Percentiles rank a stretch among this genome's conserved stretches.
These are phyloP conservation scores for Sminthurides bifidus DNA, from an alignment of 1,140 invertebrate genomes.

Conservation along the genomic window DNA sequence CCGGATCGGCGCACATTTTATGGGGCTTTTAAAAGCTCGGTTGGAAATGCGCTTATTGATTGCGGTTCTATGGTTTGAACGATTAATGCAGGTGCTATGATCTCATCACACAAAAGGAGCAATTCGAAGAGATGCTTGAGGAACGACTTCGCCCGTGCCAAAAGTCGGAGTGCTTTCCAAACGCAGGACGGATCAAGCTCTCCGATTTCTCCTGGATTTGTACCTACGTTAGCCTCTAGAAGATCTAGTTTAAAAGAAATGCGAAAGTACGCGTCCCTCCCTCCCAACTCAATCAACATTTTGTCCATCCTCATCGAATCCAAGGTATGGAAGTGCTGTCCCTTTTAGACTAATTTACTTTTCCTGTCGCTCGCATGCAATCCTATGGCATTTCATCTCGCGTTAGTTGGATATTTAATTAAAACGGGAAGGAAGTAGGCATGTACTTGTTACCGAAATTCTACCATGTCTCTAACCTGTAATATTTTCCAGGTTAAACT, in stretches of 20 bases:
- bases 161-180: slow-evolving; percentile 41
- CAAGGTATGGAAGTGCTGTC: slow-evolving; percentile 35
- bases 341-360: background rate
- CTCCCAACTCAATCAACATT: slow-evolving; percentile 40
- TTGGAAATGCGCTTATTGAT: too few relatives aligned
- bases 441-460: too few relatives aligned
- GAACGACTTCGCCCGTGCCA: slow-evolving; percentile 43
- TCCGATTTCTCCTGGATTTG: slow-evolving; percentile 25
- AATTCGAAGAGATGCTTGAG: slow-evolving; percentile 42
- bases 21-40: too few relatives aligned
- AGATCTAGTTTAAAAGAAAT: slow-evolving; percentile 40
- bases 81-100: too few relatives aligned
- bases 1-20: too few relatives aligned
- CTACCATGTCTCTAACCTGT: too few relatives aligned
- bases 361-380: background rate
- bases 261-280: slow-evolving; percentile 41
- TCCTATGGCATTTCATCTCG: background rate
- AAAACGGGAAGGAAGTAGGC: too few relatives aligned
- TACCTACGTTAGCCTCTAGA: slow-evolving; percentile 32
- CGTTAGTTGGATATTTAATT: too few relatives aligned
- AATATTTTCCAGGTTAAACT: slow-evolving; percentile 32
- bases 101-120: slow-evolving; percentile 33
- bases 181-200: slow-evolving; percentile 36
- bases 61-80: too few relatives aligned
- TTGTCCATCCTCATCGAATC: slow-evolving; percentile 43